A percentile compares a stretch with the other conserved stretches of the same genome.
Conservation (phyloP, 2,113 vertebrate genomes). For the Illadopsis cleaveri region DNA sequence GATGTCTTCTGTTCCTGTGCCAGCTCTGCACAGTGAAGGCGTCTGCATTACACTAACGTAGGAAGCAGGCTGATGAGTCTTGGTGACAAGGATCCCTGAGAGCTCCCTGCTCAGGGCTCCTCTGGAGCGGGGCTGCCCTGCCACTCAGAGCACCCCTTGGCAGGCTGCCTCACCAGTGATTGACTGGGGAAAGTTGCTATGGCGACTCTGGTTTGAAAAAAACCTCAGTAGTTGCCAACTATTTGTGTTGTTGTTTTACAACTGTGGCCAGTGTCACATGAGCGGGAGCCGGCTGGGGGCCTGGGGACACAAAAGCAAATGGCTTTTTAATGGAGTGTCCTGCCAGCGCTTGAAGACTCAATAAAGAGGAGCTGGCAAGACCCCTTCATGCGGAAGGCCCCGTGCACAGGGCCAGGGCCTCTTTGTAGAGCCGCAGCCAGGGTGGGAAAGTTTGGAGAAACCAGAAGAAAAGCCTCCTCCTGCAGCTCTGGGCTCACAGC, state of each 20-base stretch:
- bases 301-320: slow-evolving; percentile 79
- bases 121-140: background rate
- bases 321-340: slow-evolving; percentile 86
- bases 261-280: slow-evolving; percentile 81
- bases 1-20: background rate
- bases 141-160: slow-evolving; percentile 35
- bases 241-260: slow-evolving; percentile 82
- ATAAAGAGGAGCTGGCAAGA: slow-evolving; percentile 76
- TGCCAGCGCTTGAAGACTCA: slow-evolving; percentile 80
- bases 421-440: slow-evolving; percentile 69
- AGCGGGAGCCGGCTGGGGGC: slow-evolving; percentile 83
- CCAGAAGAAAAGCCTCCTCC: slow-evolving; percentile 13
- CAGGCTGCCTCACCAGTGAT: slow-evolving; percentile 56
- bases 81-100: background rate
- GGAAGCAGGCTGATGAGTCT: background rate
- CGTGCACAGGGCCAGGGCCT: slow-evolving; percentile 58
- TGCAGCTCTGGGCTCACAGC: background rate
- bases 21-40: background rate
- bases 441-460: slow-evolving; percentile 69
- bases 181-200: slow-evolving; percentile 80
- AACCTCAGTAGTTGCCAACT: slow-evolving; percentile 77
- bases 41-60: fast-evolving
- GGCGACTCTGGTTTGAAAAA: slow-evolving; percentile 77
- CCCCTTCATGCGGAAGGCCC: slow-evolving; percentile 69
- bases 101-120: background rate